Percentiles rank a stretch among this genome's conserved stretches.
Conservation (phyloP, 2,113 vertebrate genomes). For the Brachionichthys hirsutus region DNA sequence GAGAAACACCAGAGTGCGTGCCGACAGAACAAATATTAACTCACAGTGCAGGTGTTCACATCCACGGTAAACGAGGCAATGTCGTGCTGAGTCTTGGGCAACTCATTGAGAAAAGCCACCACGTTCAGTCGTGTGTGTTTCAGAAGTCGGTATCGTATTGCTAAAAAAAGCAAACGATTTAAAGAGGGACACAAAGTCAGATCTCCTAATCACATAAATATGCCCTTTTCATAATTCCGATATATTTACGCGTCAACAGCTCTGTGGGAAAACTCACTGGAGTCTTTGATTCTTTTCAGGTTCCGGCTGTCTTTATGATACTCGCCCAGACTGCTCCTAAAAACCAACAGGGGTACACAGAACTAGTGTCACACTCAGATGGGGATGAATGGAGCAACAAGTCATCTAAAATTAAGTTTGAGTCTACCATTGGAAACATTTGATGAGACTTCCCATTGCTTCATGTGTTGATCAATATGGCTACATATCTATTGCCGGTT, state of each 20-base stretch:
- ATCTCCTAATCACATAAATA: neutral
- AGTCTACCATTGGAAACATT: too few species aligned
- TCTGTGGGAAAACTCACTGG: conserved; percentile 75
- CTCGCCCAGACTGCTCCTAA: conserved; percentile 82
- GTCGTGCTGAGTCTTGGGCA: conserved; percentile 90
- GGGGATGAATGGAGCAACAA: too few species aligned
- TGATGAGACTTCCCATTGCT: too few species aligned
- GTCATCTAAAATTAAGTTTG: too few species aligned
- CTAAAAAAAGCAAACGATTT: conserved; percentile 58
- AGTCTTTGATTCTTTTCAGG: conserved; percentile 85
- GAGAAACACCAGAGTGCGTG: neutral
- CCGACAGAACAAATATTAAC: conserved; percentile 13
- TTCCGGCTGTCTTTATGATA: conserved; percentile 88
- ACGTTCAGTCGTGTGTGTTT: conserved; percentile 87
- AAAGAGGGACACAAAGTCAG: neutral
- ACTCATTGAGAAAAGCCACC: conserved; percentile 88
- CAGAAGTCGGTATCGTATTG: conserved; percentile 79
- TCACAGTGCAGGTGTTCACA: conserved; percentile 85
- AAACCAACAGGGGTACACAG: neutral
- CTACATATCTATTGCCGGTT: too few species aligned
- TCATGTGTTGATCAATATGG: too few species aligned
- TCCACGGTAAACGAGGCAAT: conserved; percentile 84
- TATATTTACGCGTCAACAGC: neutral
- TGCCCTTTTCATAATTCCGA: neutral
- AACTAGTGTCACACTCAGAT: too few species aligned